phyloP scores from a whole-genome alignment of 2,888 invertebrate genomes.

The Agrilus mali region DNA sequence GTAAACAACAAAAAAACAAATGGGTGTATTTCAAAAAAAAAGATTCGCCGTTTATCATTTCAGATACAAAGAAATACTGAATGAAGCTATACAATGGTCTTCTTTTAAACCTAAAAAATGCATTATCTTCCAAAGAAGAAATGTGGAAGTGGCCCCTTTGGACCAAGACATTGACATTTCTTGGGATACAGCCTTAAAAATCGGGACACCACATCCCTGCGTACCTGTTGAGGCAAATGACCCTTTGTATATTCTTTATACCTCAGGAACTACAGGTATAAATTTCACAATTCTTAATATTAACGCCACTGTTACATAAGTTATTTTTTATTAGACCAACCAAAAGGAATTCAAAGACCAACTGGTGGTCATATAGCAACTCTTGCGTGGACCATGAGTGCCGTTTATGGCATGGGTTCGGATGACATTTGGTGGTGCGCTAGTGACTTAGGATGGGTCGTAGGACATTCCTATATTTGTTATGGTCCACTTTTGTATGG shows the following conservation, averaged over 20 bases:
- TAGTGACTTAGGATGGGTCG: conserved; percentile 85
- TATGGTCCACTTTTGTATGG: conserved; percentile 80
- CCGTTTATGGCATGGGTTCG: conserved; percentile 64
- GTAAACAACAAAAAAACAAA: conserved; percentile 30
- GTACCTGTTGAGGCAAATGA: conserved; percentile 81
- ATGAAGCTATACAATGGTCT: conserved; percentile 65
- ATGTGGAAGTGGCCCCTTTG: conserved; percentile 50
- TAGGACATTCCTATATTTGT: conserved; percentile 90
- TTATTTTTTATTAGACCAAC: conserved; percentile 35
- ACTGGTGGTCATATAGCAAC: conserved; percentile 80
- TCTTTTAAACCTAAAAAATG: conserved; percentile 63
- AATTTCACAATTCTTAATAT: background rate
- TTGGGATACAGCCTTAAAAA: conserved; percentile 61
- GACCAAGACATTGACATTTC: conserved; percentile 55
- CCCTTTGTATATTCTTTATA: conserved; percentile 84
- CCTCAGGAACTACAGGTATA: conserved; percentile 73
- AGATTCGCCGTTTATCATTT: background rate
- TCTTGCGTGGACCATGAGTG: conserved; percentile 72
- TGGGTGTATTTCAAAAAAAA: background rate
- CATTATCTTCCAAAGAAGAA: conserved; percentile 69
- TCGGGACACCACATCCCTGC: conserved; percentile 60
- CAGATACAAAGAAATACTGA: conserved; percentile 68
- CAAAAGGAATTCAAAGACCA: conserved; percentile 76
- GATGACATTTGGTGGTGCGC: conserved; percentile 87
- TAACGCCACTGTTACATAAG: too few species aligned